Evolutionary conservation across 2,888 invertebrate genomes (phyloP), one percentile per base, ranked within the genome.

Genomic region (Stegana nigrithorax): DNA sequence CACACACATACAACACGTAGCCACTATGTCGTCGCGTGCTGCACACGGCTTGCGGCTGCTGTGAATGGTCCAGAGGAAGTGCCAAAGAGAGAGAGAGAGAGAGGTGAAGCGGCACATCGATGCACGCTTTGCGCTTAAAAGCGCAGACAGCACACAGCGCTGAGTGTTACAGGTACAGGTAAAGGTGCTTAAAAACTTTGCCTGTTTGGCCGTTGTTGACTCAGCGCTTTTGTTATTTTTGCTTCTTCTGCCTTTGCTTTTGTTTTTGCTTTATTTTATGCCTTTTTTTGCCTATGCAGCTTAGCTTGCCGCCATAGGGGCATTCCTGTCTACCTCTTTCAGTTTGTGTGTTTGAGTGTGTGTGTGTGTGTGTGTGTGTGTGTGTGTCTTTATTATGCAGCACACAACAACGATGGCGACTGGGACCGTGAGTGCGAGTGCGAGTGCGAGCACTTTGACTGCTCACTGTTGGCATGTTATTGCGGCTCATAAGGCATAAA

Each of bases 401-500:
- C 21, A 21, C 27, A 14, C 51, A 1, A 25, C 29, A 8, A 1
- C 27, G 27, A 17, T 29, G 29, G 10, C 17, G 7, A 8, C 29
- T 51, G 29, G 6, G 27, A 17, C 10, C 27, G 8, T 17, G 10
- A 21, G 8, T 23, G 21, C 23, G 21, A 23, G 17, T 39, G 45
- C 21, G 23, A 72, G 67, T 75, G 73, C 71, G 75, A 72, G 19
- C 10, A 2, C n/a, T n/a, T n/a, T n/a, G n/a, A 57, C 27, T 57
- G 57, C 12, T 42, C 42, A 57, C 42, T 72, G 70, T 68, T 78
- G 72, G 67, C 75, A 75, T 75, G 51, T 51, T 51, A 51, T 75
- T 79, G 75, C 73, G 80, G 75, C 75, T 79, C 78, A 75, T 77
- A 75, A 79, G 80, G 75, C 75, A 75, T 75, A 75, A 79, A 75